Evolutionary conservation across 2,113 vertebrate species (phyloP).

Genomic region (Cyphomyrus plagiostoma): DNA sequence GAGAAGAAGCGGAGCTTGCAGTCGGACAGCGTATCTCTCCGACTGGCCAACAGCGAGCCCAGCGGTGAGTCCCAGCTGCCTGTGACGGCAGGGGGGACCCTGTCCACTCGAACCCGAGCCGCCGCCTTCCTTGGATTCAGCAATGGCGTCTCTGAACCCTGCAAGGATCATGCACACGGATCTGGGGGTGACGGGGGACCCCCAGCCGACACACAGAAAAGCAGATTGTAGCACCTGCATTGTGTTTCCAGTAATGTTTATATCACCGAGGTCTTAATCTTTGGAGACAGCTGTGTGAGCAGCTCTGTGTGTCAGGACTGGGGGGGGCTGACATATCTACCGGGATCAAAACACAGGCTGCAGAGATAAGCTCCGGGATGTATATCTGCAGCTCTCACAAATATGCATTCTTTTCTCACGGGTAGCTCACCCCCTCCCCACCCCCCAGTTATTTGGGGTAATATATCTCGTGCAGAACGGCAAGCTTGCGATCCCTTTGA

Average conservation of each 20-base stretch:
- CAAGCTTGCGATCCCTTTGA: constrained; percentile 15
- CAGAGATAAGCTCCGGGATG: not conserved
- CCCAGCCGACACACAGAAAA: not conserved
- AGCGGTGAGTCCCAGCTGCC: constrained; percentile 66
- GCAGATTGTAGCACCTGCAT: not conserved
- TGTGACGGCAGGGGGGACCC: not conserved
- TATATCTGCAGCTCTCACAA: not conserved
- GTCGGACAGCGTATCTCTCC: constrained; percentile 67
- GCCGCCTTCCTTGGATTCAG: not conserved
- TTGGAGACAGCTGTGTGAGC: not conserved
- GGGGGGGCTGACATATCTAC: not conserved
- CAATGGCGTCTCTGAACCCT: not conserved
- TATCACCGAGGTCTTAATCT: not conserved
- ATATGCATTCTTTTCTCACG: constrained; percentile 8
- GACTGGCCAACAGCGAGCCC: constrained; percentile 70
- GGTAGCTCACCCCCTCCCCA: not conserved
- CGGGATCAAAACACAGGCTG: constrained; percentile 5
- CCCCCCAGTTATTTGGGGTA: constrained; percentile 18
- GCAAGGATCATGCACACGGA: not conserved
- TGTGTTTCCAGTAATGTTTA: not conserved
- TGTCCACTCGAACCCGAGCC: not conserved
- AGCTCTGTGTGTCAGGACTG: not conserved
- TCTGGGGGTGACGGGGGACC: not conserved
- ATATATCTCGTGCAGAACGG: constrained; percentile 10
- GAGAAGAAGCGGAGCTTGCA: constrained; percentile 74